Conservation (phyloP, 2,888 invertebrate genomes). For the Hyposoter dolosus region DNA sequence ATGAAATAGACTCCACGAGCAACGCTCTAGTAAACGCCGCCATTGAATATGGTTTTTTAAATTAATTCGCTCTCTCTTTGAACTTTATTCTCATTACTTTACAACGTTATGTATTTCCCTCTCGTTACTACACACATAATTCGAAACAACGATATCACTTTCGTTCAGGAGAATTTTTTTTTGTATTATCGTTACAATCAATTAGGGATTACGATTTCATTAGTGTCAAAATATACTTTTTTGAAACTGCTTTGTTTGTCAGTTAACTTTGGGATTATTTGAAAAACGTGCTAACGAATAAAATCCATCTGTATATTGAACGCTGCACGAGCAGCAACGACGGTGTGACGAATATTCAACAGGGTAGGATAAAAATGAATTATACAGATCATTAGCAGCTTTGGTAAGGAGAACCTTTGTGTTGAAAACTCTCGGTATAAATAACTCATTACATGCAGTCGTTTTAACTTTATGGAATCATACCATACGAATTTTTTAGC, state of each 20-base stretch:
- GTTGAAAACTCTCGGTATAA: not conserved
- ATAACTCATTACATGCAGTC: too few relatives aligned
- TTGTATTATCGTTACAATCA: not conserved
- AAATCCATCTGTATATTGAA: not conserved
- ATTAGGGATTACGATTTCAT: not conserved
- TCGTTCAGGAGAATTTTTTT: not conserved
- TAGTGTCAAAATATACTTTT: not conserved
- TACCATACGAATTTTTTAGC: not conserved
- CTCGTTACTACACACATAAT: not conserved
- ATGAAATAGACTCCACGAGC: conserved; percentile 78
- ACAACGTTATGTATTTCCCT: not conserved
- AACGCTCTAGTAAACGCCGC: conserved; percentile 68
- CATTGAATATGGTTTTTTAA: conserved; percentile 81
- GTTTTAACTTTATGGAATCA: too few relatives aligned
- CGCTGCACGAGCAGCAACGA: not conserved
- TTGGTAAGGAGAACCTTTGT: not conserved
- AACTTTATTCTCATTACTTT: not conserved
- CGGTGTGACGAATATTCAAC: not conserved
- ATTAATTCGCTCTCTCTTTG: conserved; percentile 72
- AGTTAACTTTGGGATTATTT: not conserved
- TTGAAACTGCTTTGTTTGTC: not conserved
- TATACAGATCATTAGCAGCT: not conserved
- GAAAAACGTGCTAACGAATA: not conserved
- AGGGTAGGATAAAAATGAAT: not conserved
- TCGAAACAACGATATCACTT: not conserved